Base-by-base conservation (phyloP, 2,113 vertebrate genomes). In the Lampris megalopsis region DNA sequence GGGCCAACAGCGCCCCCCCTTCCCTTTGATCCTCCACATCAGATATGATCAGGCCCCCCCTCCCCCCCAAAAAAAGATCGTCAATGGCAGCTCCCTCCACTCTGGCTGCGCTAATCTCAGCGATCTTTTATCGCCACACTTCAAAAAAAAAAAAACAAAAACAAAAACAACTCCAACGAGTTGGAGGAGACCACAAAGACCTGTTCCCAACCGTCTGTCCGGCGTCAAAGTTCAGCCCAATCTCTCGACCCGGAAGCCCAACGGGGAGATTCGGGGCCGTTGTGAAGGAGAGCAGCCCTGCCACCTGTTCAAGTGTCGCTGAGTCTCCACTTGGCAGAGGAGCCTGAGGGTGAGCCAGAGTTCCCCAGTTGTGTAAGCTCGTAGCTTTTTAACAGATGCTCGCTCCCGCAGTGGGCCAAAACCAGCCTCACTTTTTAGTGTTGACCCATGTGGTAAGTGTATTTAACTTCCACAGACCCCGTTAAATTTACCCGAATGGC, bases 371-470 rank as follows among this genome's bases (percentile, higher is more conserved):
- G 79, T 82, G 79, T 87, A 64, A n/a, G 67, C 80, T 53, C 45
- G 35, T 86, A 93, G 87, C 88, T 91, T 86, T 93, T 89, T 75
- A 88, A 85, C 92, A 94, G 94, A 94, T 93, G 93, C 89, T 76
- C 64, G 73, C 13, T 24, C 36, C 75, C 2, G 6, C 75, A 71
- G 61, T 1, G 71, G 92, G 92, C 92, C 24, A 24, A 94, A 94
- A 92, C 92, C 92, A 93, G 87, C 85, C 77, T 89, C 85, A 85
- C 85, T 93, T 92, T 24, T 93, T 90, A 91, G 83, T 86, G 83
- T 89, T 89, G 86, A 93, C 91, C 91, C 91, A 90, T 92, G 90
- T 88, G 91, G 91, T 90, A 61, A 89, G 86, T 82, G 86, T 85
- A 86, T 91, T 93, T 86, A 90, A 80, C 90, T 83, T 88, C 85